Evolutionary conservation across 2,797 vertebrate species (phyloP).

Genomic region (Phrynocephalus forsythii): DNA sequence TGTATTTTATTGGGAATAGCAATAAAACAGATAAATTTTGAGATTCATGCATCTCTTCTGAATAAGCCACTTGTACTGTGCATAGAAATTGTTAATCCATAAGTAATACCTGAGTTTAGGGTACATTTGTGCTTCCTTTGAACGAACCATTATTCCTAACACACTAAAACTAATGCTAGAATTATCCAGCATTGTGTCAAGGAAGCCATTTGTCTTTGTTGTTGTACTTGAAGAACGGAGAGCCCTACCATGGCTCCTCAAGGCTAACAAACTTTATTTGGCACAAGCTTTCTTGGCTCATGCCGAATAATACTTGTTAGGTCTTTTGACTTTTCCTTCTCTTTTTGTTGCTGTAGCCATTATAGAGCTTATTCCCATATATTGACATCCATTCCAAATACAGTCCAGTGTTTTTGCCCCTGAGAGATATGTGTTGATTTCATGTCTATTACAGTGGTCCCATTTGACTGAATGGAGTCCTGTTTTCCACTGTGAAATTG

Average conservation of each 20-base stretch:
- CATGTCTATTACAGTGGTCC: background rate
- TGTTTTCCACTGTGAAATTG: background rate
- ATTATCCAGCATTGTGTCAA: slow-evolving; percentile 62
- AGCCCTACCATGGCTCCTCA: too few relatives aligned
- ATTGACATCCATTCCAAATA: slow-evolving; percentile 55
- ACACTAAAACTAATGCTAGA: slow-evolving; percentile 72
- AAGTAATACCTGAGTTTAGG: slow-evolving; percentile 56
- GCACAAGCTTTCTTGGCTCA: too few relatives aligned
- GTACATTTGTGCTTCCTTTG: slow-evolving; percentile 62
- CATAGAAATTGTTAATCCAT: slow-evolving; percentile 35
- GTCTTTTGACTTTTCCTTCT: too few relatives aligned
- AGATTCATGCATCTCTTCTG: slow-evolving; percentile 29
- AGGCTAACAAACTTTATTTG: too few relatives aligned
- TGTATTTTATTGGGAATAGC: slow-evolving; percentile 34
- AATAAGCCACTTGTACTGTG: slow-evolving; percentile 39
- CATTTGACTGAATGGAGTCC: background rate
- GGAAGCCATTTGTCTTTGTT: slow-evolving; percentile 69
- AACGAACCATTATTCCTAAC: slow-evolving; percentile 64
- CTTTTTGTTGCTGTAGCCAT: too few relatives aligned
- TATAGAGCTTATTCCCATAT: slow-evolving; percentile 48
- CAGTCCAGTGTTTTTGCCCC: slow-evolving; percentile 33
- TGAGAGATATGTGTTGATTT: slow-evolving; percentile 9
- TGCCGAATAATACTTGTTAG: too few relatives aligned
- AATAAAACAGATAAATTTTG: slow-evolving; percentile 37
- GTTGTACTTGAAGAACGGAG: slow-evolving; percentile 16